Conservation (phyloP, 2,797 vertebrate species). For the Picus viridis region DNA sequence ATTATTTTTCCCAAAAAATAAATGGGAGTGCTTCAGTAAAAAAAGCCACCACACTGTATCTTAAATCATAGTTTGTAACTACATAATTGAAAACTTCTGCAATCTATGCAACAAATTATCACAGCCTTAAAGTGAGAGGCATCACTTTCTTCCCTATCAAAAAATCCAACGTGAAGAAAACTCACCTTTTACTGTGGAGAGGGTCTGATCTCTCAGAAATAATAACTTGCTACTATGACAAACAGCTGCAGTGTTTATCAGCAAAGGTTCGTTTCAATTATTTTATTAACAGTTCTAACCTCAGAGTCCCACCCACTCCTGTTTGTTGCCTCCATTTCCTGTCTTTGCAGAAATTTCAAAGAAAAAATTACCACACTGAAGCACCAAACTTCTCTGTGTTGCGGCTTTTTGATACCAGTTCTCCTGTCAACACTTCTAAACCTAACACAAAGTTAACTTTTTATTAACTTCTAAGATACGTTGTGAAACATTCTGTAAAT, state of each 20-base stretch:
- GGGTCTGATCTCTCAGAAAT: constrained; percentile 30
- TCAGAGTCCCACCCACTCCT: constrained; percentile 79
- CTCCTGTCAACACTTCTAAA: constrained; percentile 11
- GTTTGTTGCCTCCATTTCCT: constrained; percentile 80
- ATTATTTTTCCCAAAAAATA: background rate
- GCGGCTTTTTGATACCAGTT: constrained; percentile 61
- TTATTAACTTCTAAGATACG: background rate
- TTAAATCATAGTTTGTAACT: background rate
- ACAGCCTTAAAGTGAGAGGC: background rate
- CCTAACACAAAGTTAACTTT: background rate
- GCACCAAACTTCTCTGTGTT: constrained; percentile 65
- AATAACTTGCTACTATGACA: constrained; percentile 20
- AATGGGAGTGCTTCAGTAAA: background rate
- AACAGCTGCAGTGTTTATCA: constrained; percentile 56
- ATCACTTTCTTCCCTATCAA: background rate
- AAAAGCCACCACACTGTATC: background rate
- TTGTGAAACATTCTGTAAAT: background rate
- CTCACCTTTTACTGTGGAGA: constrained; percentile 70
- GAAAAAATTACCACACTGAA: constrained; percentile 82
- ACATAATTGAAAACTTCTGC: background rate
- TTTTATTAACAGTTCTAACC: constrained; percentile 82
- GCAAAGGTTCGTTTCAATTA: constrained; percentile 64
- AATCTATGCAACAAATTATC: background rate
- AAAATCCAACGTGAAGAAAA: background rate
- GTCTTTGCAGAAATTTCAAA: constrained; percentile 81